Conservation (phyloP, 2,797 vertebrate species). For the Pogonophryne albipinna region DNA sequence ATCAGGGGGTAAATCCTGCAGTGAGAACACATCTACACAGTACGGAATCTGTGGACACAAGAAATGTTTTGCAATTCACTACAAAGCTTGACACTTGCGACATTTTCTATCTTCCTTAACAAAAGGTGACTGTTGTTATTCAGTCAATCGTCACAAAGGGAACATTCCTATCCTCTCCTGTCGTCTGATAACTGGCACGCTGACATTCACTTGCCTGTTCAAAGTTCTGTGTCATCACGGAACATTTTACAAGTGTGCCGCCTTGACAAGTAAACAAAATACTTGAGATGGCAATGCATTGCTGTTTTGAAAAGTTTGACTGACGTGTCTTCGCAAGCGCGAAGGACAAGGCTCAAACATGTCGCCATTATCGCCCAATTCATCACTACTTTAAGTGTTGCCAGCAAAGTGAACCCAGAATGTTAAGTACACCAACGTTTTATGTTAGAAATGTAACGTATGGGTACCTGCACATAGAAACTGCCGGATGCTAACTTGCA, state of each 20-base stretch:
- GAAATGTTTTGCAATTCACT: constrained; percentile 10
- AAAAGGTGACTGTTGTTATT: constrained; percentile 33
- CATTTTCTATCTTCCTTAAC: constrained; percentile 9
- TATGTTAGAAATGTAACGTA: too few species aligned
- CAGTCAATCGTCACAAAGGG: constrained; percentile 16
- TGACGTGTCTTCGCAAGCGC: constrained; percentile 10
- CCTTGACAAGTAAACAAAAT: constrained; percentile 46
- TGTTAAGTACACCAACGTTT: too few species aligned
- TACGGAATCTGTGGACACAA: constrained; percentile 22
- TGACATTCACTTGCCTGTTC: constrained; percentile 28
- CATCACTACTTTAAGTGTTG: background rate
- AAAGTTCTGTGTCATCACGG: constrained; percentile 25
- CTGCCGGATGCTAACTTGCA: too few species aligned
- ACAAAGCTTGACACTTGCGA: background rate
- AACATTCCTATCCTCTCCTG: constrained; percentile 24
- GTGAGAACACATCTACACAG: constrained; percentile 21
- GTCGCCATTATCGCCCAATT: background rate
- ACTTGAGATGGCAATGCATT: constrained; percentile 16
- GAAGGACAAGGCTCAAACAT: constrained; percentile 15
- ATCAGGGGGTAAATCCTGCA: constrained; percentile 37
- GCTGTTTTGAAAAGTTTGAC: constrained; percentile 35
- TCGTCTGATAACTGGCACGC: constrained; percentile 15
- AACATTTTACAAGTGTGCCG: constrained; percentile 3
- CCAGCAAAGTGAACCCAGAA: too few species aligned
- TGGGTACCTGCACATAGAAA: too few species aligned